These are phyloP conservation scores for Neoscelio sp. DNA, from an alignment of 2,888 invertebrate species.

Conservation along the genomic window DNA sequence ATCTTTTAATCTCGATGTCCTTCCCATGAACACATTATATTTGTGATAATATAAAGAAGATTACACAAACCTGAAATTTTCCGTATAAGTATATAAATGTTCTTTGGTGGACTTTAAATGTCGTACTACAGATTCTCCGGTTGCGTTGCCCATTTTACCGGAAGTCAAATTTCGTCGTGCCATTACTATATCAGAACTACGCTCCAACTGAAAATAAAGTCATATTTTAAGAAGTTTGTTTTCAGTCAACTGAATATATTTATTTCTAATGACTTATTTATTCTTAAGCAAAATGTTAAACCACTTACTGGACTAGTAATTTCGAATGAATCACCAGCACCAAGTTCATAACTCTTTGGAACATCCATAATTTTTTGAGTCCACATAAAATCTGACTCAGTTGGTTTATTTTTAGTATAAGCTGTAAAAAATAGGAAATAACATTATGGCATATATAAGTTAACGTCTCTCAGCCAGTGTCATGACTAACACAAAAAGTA, in stretches of 20 bases:
- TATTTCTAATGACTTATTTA: too few relatives aligned
- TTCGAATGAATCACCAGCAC: constrained; percentile 71
- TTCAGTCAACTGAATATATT: too few relatives aligned
- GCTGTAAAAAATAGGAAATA: constrained; percentile 68
- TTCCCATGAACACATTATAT: too few relatives aligned
- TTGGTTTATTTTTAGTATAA: constrained; percentile 78
- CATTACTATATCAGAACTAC: constrained; percentile 85
- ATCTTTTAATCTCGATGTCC: too few relatives aligned
- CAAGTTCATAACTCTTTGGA: constrained; percentile 73
- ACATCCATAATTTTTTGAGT: constrained; percentile 79
- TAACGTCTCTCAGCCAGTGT: too few relatives aligned
- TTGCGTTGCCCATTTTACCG: constrained; percentile 84
- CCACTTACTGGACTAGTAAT: constrained; percentile 66
- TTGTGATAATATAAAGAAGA: not conserved
- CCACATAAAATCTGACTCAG: constrained; percentile 79
- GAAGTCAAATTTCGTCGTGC: constrained; percentile 85
- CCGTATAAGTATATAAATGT: constrained; percentile 89
- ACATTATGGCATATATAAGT: not conserved
- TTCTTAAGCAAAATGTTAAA: constrained; percentile 3
- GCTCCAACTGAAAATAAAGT: constrained; percentile 73
- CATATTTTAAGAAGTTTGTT: too few relatives aligned
- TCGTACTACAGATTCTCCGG: constrained; percentile 91
- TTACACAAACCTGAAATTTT: constrained; percentile 86
- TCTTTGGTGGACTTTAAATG: constrained; percentile 91
- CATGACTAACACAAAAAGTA: too few relatives aligned